Evolutionary conservation across 1,140 invertebrate species (phyloP).

Genomic region (Camponotus vicinus): DNA sequence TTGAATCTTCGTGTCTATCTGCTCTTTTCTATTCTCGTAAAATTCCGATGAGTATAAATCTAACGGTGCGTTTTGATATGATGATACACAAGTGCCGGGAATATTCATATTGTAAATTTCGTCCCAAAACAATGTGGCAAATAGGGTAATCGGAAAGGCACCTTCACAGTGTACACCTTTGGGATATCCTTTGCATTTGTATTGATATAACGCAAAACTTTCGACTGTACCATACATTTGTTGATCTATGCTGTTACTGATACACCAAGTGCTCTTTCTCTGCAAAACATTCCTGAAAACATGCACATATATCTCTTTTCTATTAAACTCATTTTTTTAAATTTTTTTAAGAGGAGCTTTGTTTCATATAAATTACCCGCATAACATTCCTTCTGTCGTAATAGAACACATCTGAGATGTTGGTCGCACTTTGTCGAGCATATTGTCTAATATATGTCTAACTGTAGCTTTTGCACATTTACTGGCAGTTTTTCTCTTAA

Average conservation of each 20-base stretch:
- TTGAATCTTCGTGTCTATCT: conserved; percentile 87
- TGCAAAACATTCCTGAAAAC: conserved; percentile 67
- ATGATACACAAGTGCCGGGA: conserved; percentile 89
- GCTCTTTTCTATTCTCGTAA: conserved; percentile 87
- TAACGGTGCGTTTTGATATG: conserved; percentile 89
- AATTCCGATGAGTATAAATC: conserved; percentile 90
- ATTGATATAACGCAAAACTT: conserved; percentile 77
- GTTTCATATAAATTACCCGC: conserved; percentile 65
- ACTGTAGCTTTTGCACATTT: conserved; percentile 46
- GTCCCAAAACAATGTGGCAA: conserved; percentile 92
- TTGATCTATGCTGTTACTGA: conserved; percentile 60
- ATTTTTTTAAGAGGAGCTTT: neutral
- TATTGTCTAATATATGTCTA: neutral
- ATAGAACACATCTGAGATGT: neutral
- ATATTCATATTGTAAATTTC: conserved; percentile 89
- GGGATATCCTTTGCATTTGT: conserved; percentile 71
- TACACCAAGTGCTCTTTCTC: conserved; percentile 77
- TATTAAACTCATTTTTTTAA: neutral
- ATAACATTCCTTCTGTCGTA: conserved; percentile 67
- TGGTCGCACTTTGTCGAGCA: neutral
- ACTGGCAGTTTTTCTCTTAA: conserved; percentile 66
- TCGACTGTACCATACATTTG: conserved; percentile 78
- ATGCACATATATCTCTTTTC: conserved; percentile 18
- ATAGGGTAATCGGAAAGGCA: conserved; percentile 88
- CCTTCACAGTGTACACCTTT: conserved; percentile 91